Evolutionary conservation across 2,888 invertebrate species (phyloP).

Genomic region (Hanleya hanleyi): DNA sequence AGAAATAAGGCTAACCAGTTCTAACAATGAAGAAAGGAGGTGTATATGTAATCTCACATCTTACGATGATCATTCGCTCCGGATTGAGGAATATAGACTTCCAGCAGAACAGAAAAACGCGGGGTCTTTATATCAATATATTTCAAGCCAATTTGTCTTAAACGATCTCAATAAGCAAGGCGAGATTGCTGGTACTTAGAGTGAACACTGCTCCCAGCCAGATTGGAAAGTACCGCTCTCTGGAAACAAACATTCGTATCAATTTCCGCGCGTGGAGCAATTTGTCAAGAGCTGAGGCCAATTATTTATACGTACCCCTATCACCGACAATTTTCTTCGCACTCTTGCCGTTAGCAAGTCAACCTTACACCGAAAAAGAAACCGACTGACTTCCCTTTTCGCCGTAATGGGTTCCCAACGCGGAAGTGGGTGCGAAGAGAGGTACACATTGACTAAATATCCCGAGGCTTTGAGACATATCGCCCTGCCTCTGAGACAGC

Average conservation of each 20-base stretch:
- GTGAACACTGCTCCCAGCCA: not conserved
- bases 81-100: no score
- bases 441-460: conserved; percentile 1
- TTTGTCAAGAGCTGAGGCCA: conserved; percentile 10
- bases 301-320: conserved; percentile 11
- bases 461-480: no score
- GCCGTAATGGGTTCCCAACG: not conserved
- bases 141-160: conserved; percentile 10
- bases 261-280: not conserved
- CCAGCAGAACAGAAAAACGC: no score
- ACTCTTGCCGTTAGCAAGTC: not conserved
- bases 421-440: not conserved
- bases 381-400: not conserved
- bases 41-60: no score
- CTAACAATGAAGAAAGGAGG: no score
- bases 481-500: no score
- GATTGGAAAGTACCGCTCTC: not conserved
- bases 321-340: not conserved
- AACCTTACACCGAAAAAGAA: not conserved
- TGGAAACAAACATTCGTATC: conserved; percentile 3
- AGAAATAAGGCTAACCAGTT: no score
- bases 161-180: not conserved
- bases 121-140: not conserved
- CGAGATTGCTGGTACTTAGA: not conserved
- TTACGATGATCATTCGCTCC: no score